Conservation (phyloP, 2,888 invertebrate species). For the Luperina nickerlii region DNA sequence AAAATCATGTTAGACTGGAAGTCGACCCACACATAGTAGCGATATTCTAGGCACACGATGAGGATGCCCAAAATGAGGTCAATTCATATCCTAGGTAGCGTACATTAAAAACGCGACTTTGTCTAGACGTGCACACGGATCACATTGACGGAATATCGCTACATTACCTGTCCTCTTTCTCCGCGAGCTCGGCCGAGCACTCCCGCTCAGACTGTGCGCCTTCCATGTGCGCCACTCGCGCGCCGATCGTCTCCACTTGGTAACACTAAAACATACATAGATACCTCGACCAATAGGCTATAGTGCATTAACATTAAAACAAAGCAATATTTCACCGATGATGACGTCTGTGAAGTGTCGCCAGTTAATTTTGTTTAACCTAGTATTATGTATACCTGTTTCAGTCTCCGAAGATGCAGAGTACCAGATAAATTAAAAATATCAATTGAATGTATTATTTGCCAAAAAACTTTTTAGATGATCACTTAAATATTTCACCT, state of each 20-base stretch:
- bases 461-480: neutral
- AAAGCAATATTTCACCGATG: neutral
- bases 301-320: neutral
- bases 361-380: neutral
- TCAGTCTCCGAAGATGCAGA: neutral
- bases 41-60: neutral
- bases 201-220: constrained; percentile 83
- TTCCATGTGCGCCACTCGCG: constrained; percentile 85
- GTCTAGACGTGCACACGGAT: neutral
- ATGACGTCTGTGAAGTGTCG: too few species aligned
- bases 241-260: constrained; percentile 86
- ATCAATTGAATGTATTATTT: neutral
- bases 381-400: neutral
- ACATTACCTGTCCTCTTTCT: constrained; percentile 81
- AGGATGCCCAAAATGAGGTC: neutral
- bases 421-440: neutral
- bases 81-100: neutral
- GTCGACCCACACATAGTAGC: too few species aligned
- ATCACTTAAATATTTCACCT: neutral
- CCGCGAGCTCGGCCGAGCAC: constrained; percentile 78
- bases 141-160: neutral
- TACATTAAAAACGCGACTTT: neutral
- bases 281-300: neutral
- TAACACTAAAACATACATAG: constrained; percentile 75
- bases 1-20: neutral